Evolutionary conservation across 2,113 vertebrate genomes (phyloP).

Genomic region (Procavia capensis): DNA sequence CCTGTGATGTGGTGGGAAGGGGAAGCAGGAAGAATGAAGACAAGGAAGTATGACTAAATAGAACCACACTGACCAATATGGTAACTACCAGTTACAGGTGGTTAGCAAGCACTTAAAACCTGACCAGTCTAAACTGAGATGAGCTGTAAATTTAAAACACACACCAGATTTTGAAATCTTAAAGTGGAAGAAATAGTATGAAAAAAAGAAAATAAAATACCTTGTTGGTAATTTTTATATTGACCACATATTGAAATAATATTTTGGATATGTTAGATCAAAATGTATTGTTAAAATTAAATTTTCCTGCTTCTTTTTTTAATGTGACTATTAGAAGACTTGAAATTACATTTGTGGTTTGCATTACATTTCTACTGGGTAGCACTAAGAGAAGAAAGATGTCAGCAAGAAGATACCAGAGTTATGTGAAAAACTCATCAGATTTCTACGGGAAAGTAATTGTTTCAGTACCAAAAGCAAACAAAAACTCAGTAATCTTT

Average conservation of each 20-base stretch:
- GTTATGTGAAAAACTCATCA: not conserved
- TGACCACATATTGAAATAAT: not conserved
- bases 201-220: too few species aligned
- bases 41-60: not conserved
- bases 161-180: too few species aligned
- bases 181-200: too few species aligned
- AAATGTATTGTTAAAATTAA: constrained; percentile 36
- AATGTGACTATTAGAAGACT: not conserved
- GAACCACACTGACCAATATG: not conserved
- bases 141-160: not conserved
- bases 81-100: not conserved
- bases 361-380: not conserved
- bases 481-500: not conserved
- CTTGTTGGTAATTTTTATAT: not conserved
- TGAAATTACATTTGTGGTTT: constrained; percentile 19
- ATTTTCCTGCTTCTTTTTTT: not conserved
- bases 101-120: not conserved
- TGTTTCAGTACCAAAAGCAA: not conserved
- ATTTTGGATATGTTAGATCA: not conserved
- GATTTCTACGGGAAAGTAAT: not conserved
- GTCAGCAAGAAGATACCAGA: not conserved
- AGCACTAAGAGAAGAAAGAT: not conserved
- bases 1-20: not conserved
- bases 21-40: not conserved
- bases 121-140: not conserved